Percentiles rank a stretch among this genome's conserved stretches.
Evolutionary conservation across 2,113 vertebrate genomes (phyloP).

Genomic region (Paradoxurus hermaphroditus): DNA sequence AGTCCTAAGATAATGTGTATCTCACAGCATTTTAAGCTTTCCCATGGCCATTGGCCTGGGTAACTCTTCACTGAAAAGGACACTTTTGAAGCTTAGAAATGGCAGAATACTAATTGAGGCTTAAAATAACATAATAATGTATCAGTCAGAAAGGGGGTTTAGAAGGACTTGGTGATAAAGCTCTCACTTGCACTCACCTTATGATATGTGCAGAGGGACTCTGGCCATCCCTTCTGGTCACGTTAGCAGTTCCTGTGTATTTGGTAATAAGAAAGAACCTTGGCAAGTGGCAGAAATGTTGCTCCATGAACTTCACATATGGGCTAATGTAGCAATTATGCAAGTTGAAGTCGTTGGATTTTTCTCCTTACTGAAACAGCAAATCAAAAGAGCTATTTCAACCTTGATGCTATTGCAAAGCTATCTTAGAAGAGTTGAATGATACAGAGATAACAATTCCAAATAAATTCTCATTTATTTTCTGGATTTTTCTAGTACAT

Average conservation of each 20-base stretch:
- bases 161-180: background rate
- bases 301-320: background rate
- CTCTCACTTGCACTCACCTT: background rate
- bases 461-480: constrained; percentile 5
- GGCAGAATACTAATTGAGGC: background rate
- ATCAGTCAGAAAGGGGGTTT: background rate
- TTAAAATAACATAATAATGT: background rate
- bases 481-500: background rate
- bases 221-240: background rate
- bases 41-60: background rate
- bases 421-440: background rate
- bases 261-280: background rate
- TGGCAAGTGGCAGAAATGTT: background rate
- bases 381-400: background rate
- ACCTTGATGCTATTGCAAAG: background rate
- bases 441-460: background rate
- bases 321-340: background rate
- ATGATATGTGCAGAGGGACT: background rate
- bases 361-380: background rate
- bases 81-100: background rate
- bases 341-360: background rate
- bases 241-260: background rate
- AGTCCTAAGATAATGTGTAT: background rate
- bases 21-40: background rate
- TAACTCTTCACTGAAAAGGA: background rate